Evolutionary conservation across 2,113 vertebrate species (phyloP).

Genomic region (Donacobius atricapilla): DNA sequence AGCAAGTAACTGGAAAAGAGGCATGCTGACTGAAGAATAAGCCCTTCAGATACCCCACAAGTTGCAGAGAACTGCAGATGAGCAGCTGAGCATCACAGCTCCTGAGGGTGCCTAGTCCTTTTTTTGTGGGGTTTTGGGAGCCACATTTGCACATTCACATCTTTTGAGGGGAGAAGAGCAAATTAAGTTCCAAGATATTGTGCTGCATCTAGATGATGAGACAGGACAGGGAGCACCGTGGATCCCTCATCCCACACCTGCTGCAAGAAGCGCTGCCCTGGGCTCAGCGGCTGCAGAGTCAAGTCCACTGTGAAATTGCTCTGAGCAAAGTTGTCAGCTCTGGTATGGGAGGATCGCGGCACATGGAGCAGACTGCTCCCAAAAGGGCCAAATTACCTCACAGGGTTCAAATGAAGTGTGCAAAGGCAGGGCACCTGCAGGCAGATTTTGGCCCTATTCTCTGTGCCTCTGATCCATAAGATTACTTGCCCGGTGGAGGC

Average conservation of each 20-base stretch:
- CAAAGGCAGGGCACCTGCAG: background rate
- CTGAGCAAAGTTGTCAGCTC: background rate
- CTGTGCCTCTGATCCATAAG: background rate
- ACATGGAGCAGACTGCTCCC: background rate
- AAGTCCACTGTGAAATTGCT: background rate
- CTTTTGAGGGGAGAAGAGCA: background rate
- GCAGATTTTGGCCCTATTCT: background rate
- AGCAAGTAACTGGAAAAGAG: background rate
- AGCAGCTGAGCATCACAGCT: background rate
- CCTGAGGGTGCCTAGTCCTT: background rate
- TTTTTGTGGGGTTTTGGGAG: background rate
- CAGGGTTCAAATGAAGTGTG: background rate
- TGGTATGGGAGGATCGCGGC: background rate
- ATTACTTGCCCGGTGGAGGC: background rate
- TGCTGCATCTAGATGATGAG: background rate
- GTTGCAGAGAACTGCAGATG: background rate
- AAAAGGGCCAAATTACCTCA: background rate
- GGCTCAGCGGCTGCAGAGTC: background rate
- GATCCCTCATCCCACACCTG: rapidly evolving
- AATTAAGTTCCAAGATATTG: background rate
- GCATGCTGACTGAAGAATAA: background rate
- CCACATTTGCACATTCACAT: background rate
- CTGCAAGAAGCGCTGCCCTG: background rate
- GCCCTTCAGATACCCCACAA: background rate
- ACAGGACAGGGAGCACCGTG: rapidly evolving